A percentile compares a stretch with the other conserved stretches of the same genome.
Evolutionary conservation across 2,888 invertebrate species (phyloP).

Genomic region (Pristionchus fissidentatus): DNA sequence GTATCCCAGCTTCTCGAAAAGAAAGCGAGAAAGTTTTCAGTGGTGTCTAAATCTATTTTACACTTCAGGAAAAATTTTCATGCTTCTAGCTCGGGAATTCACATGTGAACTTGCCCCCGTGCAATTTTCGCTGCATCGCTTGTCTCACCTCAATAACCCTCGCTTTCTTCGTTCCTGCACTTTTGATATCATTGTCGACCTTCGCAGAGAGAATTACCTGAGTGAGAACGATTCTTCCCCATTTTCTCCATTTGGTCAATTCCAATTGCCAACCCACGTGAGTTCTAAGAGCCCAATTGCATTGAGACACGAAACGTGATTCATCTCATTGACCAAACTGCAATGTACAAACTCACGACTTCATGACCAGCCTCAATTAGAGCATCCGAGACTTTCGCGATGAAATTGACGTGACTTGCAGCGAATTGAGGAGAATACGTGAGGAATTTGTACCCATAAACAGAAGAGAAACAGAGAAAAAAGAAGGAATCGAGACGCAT

Average conservation of each 20-base stretch:
- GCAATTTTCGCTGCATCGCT: too few relatives aligned
- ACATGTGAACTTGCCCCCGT: too few relatives aligned
- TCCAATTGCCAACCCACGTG: not conserved
- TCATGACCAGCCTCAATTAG: slow-evolving; percentile 57
- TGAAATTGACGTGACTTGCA: slow-evolving; percentile 61
- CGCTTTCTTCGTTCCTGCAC: slow-evolving; percentile 29
- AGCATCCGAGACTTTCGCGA: slow-evolving; percentile 58
- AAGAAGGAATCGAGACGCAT: not conserved
- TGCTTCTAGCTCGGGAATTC: too few relatives aligned
- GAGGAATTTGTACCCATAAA: slow-evolving; percentile 49
- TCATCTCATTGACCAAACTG: too few relatives aligned
- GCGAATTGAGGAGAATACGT: slow-evolving; percentile 62
- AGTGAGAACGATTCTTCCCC: not conserved
- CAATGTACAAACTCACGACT: slow-evolving; percentile 49
- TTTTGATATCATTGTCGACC: not conserved
- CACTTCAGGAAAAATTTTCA: too few relatives aligned
- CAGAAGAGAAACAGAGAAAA: not conserved
- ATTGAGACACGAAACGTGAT: too few relatives aligned
- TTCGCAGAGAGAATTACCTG: slow-evolving; percentile 25
- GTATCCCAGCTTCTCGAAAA: too few relatives aligned
- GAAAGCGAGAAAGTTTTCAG: too few relatives aligned
- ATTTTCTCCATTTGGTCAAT: not conserved
- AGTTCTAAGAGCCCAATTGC: not conserved
- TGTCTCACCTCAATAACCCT: not conserved
- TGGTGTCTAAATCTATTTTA: too few relatives aligned